These are phyloP conservation scores for Catagonus wagneri DNA, from an alignment of 2,113 vertebrate species.

Conservation along the genomic window DNA sequence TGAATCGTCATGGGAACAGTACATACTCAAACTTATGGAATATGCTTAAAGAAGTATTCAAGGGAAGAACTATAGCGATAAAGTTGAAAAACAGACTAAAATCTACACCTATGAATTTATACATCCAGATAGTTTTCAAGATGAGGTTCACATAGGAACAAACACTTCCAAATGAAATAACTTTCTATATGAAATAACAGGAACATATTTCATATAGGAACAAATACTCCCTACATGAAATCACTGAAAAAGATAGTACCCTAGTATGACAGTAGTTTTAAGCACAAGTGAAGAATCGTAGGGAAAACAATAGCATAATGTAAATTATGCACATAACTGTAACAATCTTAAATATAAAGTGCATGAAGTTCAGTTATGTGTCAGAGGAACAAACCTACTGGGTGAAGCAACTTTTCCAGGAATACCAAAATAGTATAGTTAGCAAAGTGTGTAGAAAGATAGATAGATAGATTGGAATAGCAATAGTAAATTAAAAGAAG, in stretches of 20 bases:
- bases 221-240: neutral
- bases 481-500: conserved; percentile 18
- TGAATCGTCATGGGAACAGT: neutral
- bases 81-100: neutral
- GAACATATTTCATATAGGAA: neutral
- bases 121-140: neutral
- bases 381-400: neutral
- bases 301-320: neutral
- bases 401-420: neutral
- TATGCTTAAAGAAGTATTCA: neutral
- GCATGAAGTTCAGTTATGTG: neutral
- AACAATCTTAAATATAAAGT: neutral
- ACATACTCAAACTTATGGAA: neutral
- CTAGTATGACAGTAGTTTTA: neutral
- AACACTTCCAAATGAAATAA: neutral
- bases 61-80: neutral
- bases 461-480: neutral
- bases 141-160: neutral
- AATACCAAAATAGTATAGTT: neutral
- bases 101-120: neutral
- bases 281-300: neutral
- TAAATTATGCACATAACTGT: neutral
- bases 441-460: neutral
- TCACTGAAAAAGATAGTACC: neutral
- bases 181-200: neutral